A percentile compares a stretch with the other conserved stretches of the same genome.
Evolutionary conservation across 64 coral and sea anemone species (phyloP).

Genomic region (Pocillopora damicornis): DNA sequence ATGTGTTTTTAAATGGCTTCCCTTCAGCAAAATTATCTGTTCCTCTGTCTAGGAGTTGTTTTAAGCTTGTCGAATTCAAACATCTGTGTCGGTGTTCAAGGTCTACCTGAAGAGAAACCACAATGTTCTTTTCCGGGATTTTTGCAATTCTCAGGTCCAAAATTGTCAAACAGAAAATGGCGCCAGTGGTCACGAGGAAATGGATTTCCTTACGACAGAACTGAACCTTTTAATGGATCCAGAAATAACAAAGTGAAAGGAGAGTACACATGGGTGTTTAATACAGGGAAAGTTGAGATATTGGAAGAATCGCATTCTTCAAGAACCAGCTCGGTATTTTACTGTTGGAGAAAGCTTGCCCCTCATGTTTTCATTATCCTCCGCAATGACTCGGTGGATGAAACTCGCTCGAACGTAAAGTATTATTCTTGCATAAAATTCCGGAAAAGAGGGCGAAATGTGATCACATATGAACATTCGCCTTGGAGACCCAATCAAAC

Average conservation of each 20-base stretch:
- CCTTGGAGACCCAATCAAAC: slow-evolving; percentile 12
- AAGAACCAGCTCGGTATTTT: background rate
- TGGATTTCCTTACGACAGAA: background rate
- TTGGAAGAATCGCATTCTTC: background rate
- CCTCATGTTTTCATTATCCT: slow-evolving; percentile 51
- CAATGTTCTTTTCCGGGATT: slow-evolving; percentile 18
- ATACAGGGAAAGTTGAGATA: background rate
- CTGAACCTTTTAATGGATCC: background rate
- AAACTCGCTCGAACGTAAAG: background rate
- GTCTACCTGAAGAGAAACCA: background rate
- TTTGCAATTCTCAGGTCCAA: slow-evolving; percentile 12
- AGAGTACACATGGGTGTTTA: background rate
- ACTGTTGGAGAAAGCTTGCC: slow-evolving; percentile 22
- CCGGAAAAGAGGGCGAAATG: slow-evolving; percentile 29
- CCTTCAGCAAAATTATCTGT: background rate
- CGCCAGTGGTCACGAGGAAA: slow-evolving; percentile 22
- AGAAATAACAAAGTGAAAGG: background rate
- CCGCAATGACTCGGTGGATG: background rate
- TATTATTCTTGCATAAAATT: slow-evolving; percentile 43
- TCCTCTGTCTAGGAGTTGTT: background rate
- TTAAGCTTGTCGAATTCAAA: background rate
- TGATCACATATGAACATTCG: slow-evolving; percentile 29
- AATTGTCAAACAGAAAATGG: background rate
- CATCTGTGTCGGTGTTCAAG: background rate
- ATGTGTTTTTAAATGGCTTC: background rate